Conservation (phyloP, 2,888 invertebrate species). For the Hirtodrosophila alboralis region DNA sequence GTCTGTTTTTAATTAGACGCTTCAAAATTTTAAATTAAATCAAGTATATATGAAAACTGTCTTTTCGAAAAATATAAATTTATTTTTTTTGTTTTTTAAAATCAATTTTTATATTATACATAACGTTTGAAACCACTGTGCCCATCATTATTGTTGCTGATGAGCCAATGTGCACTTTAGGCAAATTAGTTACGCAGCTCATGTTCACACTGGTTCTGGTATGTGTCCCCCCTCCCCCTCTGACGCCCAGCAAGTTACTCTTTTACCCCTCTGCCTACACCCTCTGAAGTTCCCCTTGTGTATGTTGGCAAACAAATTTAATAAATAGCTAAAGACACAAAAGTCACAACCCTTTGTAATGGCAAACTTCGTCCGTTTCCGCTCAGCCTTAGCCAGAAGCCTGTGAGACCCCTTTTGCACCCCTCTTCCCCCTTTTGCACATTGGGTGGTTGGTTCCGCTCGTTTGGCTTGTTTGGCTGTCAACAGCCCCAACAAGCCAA, state of each 20-base stretch:
- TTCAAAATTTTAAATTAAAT: no score
- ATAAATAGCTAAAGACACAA: slow-evolving; percentile 76
- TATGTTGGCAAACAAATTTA: slow-evolving; percentile 76
- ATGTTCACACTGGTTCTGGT: slow-evolving; percentile 62
- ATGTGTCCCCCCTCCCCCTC: neutral
- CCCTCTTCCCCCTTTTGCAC: neutral
- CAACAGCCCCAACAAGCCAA: slow-evolving; percentile 26
- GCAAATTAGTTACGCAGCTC: slow-evolving; percentile 78
- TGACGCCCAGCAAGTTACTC: neutral
- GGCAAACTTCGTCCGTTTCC: slow-evolving; percentile 7
- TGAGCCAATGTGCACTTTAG: slow-evolving; percentile 74
- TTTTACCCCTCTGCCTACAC: neutral
- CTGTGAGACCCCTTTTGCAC: neutral
- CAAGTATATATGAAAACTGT: no score
- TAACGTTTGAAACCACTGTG: slow-evolving; percentile 21
- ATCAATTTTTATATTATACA: neutral
- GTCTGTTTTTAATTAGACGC: no score
- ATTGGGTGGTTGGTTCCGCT: slow-evolving; percentile 2
- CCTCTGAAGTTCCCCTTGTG: slow-evolving; percentile 6
- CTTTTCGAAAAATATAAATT: neutral
- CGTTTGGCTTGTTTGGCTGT: slow-evolving; percentile 19
- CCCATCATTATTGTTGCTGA: slow-evolving; percentile 60
- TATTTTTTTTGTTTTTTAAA: neutral
- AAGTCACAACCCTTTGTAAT: slow-evolving; percentile 74
- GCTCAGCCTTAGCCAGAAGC: no score